Percentiles rank a stretch among this genome's conserved stretches.
phyloP scores from a whole-genome alignment of 2,113 vertebrate species.

The Nasalis larvatus region DNA sequence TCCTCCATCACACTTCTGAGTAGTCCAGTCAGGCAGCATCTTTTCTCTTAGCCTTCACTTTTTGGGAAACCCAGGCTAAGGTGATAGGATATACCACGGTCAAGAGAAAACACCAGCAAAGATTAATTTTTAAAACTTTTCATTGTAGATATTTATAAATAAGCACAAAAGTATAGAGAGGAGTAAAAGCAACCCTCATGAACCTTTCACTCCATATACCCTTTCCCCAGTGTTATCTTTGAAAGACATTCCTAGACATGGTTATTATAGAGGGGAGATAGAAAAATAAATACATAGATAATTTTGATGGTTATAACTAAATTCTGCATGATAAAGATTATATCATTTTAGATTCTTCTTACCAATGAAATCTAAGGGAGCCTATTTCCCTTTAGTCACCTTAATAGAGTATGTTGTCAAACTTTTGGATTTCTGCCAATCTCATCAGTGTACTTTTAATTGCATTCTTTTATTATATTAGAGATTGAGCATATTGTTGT shows the following conservation, averaged over 20 bases:
- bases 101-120: background rate
- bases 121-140: background rate
- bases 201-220: background rate
- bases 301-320: background rate
- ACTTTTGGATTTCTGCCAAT: background rate
- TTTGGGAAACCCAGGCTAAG: background rate
- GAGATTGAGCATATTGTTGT: background rate
- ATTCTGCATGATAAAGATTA: background rate
- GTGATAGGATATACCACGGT: background rate
- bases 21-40: too few species aligned
- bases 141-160: background rate
- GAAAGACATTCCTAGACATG: background rate
- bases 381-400: background rate
- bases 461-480: background rate
- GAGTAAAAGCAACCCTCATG: background rate
- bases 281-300: background rate
- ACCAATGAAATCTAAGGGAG: background rate
- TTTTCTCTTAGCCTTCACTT: background rate
- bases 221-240: background rate
- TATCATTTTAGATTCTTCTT: background rate
- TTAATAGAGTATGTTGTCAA: background rate
- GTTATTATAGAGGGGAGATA: background rate
- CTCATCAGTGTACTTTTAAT: background rate
- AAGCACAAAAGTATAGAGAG: background rate
- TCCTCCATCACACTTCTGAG: background rate